Evolutionary conservation across 2,888 invertebrate genomes (phyloP), one percentile per base, ranked within the genome.

Genomic region (Folsomia manolachei): DNA sequence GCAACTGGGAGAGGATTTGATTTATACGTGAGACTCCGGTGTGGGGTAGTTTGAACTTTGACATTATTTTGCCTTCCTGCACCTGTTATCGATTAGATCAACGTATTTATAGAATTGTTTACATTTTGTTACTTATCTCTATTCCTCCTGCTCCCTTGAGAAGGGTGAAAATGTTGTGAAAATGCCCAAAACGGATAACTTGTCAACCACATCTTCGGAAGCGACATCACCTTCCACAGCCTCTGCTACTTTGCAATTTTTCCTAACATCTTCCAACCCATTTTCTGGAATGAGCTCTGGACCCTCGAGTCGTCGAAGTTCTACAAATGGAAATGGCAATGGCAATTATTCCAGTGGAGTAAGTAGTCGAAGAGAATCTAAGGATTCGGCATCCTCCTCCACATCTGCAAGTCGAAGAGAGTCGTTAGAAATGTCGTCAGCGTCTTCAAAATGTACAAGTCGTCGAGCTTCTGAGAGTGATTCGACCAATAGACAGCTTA

Each of bases 341-440:
- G 19, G 4, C 19, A 4, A 7, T 19, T 7, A 4, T 19, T 14
- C 11, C 56, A 56, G 56, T 56, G 56, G 11, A 56, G 56, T 21
- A 7, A 51, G 72, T 19, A 71, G 68, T n/a, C 24, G 74, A 4
- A 71, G 66, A 27, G 74, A 72, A 21, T 70, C 70, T 27, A 66
- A 23, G 24, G 74, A 74, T 23, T 71, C 69, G 51, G 39, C 68
- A 1, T 52, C 71, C 11, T 51, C 61, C 66, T 60, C 60, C 11
- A 65, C 70, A n/a, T 14, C 60, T 21, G 21, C 23, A 24, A 61
- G 64, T 27, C 26, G 27, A 56, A 52, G 73, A 63, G 53, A 53
- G 39, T 25, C 24, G n/a, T 1, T 39, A 14, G 63, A 27, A 23
- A n/a, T 53, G 14, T 21, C 19, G 56, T 26, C 21, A n/a, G 14